A percentile compares a stretch with the other conserved stretches of the same genome.
phyloP scores from a whole-genome alignment of 2,797 vertebrate species.

The Acomys russatus region DNA sequence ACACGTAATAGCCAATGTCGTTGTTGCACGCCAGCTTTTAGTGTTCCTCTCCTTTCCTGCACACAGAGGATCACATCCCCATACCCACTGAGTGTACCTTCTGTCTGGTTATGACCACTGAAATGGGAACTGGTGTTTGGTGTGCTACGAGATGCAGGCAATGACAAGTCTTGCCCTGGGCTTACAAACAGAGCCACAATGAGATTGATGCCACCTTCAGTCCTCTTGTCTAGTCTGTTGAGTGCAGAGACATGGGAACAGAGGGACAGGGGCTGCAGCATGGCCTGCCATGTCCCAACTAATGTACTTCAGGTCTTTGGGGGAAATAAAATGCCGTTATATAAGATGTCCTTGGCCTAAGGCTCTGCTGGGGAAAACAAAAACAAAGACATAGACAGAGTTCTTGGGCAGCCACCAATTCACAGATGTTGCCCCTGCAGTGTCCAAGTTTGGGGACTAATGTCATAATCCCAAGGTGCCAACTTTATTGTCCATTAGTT shows the following conservation, averaged over 20 bases:
- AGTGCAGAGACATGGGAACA: neutral
- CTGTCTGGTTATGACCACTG: neutral
- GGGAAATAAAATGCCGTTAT: neutral
- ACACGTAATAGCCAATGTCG: neutral
- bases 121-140: neutral
- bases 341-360: neutral
- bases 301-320: neutral
- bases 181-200: neutral
- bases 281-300: neutral
- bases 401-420: neutral
- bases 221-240: neutral
- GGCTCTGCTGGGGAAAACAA: too few relatives aligned
- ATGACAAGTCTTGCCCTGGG: neutral
- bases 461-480: neutral
- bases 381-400: neutral
- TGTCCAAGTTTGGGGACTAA: neutral
- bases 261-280: neutral
- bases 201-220: neutral
- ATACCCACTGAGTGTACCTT: too few relatives aligned
- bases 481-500: neutral
- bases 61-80: neutral
- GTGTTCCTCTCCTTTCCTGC: neutral
- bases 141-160: neutral
- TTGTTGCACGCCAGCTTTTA: neutral
- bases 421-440: neutral